A percentile compares a stretch with the other conserved stretches of the same genome.
Evolutionary conservation across 2,113 vertebrate species (phyloP).

Genomic region (Callionymus lyra): DNA sequence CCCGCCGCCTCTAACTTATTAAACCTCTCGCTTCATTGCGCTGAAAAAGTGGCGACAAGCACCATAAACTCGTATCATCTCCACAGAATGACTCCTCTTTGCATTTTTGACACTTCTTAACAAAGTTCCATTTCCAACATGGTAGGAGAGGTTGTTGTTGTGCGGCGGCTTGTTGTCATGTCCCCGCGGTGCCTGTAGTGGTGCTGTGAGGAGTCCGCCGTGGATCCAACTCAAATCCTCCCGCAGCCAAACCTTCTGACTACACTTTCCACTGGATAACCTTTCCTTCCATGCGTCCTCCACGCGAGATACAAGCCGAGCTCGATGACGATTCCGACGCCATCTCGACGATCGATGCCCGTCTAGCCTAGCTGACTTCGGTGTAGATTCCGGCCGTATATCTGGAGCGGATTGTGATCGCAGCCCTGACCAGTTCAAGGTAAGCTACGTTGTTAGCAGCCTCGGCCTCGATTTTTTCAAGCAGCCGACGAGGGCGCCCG

Average conservation of each 20-base stretch:
- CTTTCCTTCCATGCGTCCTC: constrained; percentile 69
- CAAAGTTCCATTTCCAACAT: constrained; percentile 85
- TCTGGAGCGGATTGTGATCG: constrained; percentile 66
- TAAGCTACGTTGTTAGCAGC: constrained; percentile 52
- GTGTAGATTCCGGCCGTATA: constrained; percentile 65
- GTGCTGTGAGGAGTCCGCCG: constrained; percentile 95
- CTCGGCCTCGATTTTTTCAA: constrained; percentile 45
- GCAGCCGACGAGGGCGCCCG: constrained; percentile 4
- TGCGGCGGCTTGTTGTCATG: constrained; percentile 87
- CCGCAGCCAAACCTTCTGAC: constrained; percentile 81
- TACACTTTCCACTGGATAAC: constrained; percentile 83
- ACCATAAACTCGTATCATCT: too few relatives aligned
- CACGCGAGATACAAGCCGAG: constrained; percentile 63
- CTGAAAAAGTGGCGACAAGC: background rate
- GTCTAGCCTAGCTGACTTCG: constrained; percentile 60
- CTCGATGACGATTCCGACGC: constrained; percentile 52
- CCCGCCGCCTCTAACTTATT: constrained; percentile 11
- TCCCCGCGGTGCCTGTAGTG: constrained; percentile 97
- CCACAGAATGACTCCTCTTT: too few relatives aligned
- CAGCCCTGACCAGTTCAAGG: constrained; percentile 69
- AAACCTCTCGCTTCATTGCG: constrained; percentile 7
- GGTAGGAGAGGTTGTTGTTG: constrained; percentile 97
- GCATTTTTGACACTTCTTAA: constrained; percentile 34
- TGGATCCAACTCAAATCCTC: constrained; percentile 78
- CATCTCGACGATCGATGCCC: constrained; percentile 57